A percentile compares a stretch with the other conserved stretches of the same genome.
phyloP scores from a whole-genome alignment of 1,140 invertebrate genomes.

The Eciton burchellii region DNA sequence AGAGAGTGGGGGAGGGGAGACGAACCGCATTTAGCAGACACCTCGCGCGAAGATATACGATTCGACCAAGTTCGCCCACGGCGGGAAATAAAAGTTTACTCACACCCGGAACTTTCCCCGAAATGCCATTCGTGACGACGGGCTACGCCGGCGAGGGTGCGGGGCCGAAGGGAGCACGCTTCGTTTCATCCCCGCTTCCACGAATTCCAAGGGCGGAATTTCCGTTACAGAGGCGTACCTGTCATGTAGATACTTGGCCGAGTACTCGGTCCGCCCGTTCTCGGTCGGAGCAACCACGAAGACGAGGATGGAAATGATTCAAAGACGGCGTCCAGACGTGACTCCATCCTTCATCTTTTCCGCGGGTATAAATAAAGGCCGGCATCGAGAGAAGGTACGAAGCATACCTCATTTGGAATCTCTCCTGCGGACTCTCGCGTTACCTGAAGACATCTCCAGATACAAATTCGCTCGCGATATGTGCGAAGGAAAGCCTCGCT shows the following conservation, averaged over 20 bases:
- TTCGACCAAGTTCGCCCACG: conserved; percentile 55
- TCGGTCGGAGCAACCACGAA: conserved; percentile 61
- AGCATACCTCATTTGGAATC: conserved; percentile 42
- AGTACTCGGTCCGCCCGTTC: conserved; percentile 63
- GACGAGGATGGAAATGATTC: conserved; percentile 63
- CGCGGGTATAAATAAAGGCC: conserved; percentile 25
- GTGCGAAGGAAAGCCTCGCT: neutral
- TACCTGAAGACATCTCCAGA: conserved; percentile 34
- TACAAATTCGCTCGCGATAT: conserved; percentile 22
- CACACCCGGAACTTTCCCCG: conserved; percentile 63
- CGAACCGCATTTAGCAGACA: conserved; percentile 32
- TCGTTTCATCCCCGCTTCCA: conserved; percentile 62
- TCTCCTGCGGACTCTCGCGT: conserved; percentile 8
- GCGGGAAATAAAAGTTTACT: conserved; percentile 70
- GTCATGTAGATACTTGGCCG: conserved; percentile 70
- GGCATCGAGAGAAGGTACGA: conserved; percentile 17
- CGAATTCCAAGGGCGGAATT: conserved; percentile 60
- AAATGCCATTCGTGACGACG: conserved; percentile 56
- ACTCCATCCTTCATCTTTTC: neutral
- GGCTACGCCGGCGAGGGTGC: neutral
- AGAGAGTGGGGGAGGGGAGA: conserved; percentile 1
- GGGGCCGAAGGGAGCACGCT: conserved; percentile 30
- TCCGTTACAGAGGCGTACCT: conserved; percentile 64
- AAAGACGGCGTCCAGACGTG: conserved; percentile 42
- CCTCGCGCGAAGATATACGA: conserved; percentile 52